These are phyloP conservation scores for Phocides pigmalion DNA, from an alignment of 1,140 invertebrate species.

Conservation along the genomic window DNA sequence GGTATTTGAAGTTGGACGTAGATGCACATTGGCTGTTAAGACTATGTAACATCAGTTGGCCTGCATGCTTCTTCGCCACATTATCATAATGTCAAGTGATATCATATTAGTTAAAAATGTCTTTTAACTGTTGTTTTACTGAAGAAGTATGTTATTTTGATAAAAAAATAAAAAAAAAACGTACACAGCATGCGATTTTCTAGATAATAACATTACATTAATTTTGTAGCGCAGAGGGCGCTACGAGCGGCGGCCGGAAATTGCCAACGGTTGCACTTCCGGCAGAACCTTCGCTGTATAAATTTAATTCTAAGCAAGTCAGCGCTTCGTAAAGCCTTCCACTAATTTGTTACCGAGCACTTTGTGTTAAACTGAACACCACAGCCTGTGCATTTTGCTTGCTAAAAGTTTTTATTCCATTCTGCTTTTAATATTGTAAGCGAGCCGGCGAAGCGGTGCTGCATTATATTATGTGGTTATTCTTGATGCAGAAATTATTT, in stretches of 20 bases:
- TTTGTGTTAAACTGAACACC: constrained; percentile 21
- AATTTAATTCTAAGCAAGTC: constrained; percentile 33
- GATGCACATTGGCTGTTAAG: too few species aligned
- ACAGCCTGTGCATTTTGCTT: constrained; percentile 21
- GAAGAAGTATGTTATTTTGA: too few species aligned
- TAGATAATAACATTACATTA: constrained; percentile 34
- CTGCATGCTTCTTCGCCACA: too few species aligned
- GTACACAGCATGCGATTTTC: constrained; percentile 3
- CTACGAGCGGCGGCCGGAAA: constrained; percentile 42
- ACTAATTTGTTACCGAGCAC: constrained; percentile 29
- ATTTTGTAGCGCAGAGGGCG: constrained; percentile 36
- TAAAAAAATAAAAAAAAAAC: too few species aligned
- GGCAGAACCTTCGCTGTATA: constrained; percentile 23
- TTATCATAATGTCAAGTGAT: too few species aligned
- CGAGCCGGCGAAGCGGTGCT: too few species aligned
- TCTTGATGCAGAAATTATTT: too few species aligned
- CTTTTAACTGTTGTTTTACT: too few species aligned
- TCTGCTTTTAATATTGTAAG: background rate
- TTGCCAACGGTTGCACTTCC: constrained; percentile 40
- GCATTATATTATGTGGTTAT: too few species aligned
- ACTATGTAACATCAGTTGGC: too few species aligned
- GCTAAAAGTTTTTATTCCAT: constrained; percentile 19
- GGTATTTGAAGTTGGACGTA: too few species aligned
- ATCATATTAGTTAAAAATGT: too few species aligned
- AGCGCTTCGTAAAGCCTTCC: constrained; percentile 29